Conservation (phyloP, 2,888 invertebrate species). For the Lagria hirta region DNA sequence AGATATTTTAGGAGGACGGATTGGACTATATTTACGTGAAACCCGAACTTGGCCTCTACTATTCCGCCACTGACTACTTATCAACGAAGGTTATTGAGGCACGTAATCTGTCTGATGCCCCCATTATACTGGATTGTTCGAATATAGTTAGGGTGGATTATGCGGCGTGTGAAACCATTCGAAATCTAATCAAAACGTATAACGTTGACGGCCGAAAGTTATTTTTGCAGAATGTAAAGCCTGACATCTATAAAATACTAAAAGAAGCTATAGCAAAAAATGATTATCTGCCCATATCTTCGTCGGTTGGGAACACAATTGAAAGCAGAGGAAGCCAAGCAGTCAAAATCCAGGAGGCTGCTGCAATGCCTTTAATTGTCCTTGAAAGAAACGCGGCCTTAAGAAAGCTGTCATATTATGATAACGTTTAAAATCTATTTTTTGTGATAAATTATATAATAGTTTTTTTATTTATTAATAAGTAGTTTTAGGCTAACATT, state of each 20-base stretch:
- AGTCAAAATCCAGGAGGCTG: constrained; percentile 6
- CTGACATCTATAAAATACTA: constrained; percentile 43
- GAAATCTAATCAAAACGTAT: constrained; percentile 60
- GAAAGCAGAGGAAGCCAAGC: constrained; percentile 16
- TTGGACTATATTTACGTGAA: constrained; percentile 61
- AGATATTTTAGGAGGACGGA: constrained; percentile 40
- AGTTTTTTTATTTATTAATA: constrained; percentile 1
- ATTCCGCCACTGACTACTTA: constrained; percentile 69
- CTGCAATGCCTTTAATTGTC: constrained; percentile 17
- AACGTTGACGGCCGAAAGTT: constrained; percentile 57
- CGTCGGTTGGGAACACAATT: constrained; percentile 24
- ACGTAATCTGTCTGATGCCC: constrained; percentile 49
- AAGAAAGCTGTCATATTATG: constrained; percentile 14
- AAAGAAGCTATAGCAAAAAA: constrained; percentile 29
- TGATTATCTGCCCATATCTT: constrained; percentile 28
- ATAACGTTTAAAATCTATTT: constrained; percentile 15
- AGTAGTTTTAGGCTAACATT: background rate
- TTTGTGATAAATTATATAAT: constrained; percentile 21
- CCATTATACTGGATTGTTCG: constrained; percentile 65
- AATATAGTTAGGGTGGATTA: constrained; percentile 69
- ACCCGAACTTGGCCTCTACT: constrained; percentile 69
- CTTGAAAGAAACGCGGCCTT: background rate
- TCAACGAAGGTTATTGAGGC: constrained; percentile 60
- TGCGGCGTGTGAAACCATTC: constrained; percentile 65
- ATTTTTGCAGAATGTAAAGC: constrained; percentile 54